A percentile compares a stretch with the other conserved stretches of the same genome.
These are phyloP conservation scores for Pygmarrhopalites habei DNA, from an alignment of 1,140 invertebrate species.

Conservation along the genomic window DNA sequence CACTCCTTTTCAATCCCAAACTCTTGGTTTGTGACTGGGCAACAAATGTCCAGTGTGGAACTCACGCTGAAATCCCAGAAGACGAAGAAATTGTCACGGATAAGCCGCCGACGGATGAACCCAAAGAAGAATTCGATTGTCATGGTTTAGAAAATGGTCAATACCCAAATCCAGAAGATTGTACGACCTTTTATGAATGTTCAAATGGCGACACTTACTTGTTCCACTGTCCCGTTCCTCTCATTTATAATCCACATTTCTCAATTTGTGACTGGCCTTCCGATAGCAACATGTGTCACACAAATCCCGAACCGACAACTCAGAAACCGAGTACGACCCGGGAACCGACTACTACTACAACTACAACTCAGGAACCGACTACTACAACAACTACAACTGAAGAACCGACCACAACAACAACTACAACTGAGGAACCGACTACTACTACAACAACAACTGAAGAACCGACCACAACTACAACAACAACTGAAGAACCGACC, in stretches of 20 bases:
- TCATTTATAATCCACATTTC: constrained; percentile 2
- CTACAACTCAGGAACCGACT: neutral
- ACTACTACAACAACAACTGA: neutral
- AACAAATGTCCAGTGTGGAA: neutral
- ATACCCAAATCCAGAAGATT: constrained; percentile 12
- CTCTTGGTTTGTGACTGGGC: constrained; percentile 3
- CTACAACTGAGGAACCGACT: neutral
- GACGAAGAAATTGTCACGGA: neutral
- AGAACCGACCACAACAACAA: neutral
- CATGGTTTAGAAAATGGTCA: neutral
- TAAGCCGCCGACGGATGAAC: no score
- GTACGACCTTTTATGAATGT: constrained; percentile 8
- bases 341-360: neutral
- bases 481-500: neutral
- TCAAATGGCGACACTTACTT: constrained; percentile 1
- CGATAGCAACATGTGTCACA: neutral
- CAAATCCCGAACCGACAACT: neutral
- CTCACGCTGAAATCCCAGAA: neutral
- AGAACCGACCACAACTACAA: no score
- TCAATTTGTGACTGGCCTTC: constrained; percentile 9
- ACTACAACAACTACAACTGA: neutral
- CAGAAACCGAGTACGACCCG: neutral
- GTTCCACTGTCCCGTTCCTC: neutral
- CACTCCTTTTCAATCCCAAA: neutral
- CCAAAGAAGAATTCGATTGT: neutral